Conservation (phyloP, 2,888 invertebrate genomes). For the Dryobotodes eremita region DNA sequence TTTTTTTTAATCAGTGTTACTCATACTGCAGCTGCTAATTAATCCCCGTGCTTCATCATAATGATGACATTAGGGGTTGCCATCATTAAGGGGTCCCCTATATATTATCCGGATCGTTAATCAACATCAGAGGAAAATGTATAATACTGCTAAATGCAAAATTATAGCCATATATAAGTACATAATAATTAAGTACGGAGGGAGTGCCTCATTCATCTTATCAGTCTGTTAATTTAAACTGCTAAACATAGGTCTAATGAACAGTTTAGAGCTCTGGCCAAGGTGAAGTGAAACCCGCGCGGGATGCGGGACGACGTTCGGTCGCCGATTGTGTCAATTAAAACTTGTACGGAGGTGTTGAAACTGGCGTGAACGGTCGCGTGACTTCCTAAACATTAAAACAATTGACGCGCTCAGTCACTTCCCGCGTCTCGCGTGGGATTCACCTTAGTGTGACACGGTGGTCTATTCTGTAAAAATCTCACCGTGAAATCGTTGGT, state of each 20-base stretch:
- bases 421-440: too few relatives aligned
- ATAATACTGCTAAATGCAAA: not conserved
- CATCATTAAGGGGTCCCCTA: slow-evolving; percentile 2
- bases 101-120: slow-evolving; percentile 31
- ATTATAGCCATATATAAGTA: not conserved
- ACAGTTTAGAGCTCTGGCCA: not conserved
- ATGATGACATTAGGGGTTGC: slow-evolving; percentile 1
- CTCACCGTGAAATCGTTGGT: too few relatives aligned
- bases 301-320: not conserved
- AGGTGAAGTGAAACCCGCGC: not conserved
- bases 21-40: not conserved
- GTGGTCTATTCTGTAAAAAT: too few relatives aligned
- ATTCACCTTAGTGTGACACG: not conserved
- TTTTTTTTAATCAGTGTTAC: not conserved
- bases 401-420: not conserved
- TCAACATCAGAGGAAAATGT: slow-evolving; percentile 6
- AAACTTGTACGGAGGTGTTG: not conserved
- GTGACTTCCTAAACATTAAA: not conserved
- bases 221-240: not conserved
- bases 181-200: not conserved
- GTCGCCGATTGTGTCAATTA: not conserved
- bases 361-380: not conserved
- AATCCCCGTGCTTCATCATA: slow-evolving; percentile 7
- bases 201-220: not conserved
- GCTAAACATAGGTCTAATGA: not conserved